A percentile compares a stretch with the other conserved stretches of the same genome.
These are phyloP conservation scores for Scaptomyza cyrtandrae DNA, from an alignment of 2,888 invertebrate genomes.

Conservation along the genomic window DNA sequence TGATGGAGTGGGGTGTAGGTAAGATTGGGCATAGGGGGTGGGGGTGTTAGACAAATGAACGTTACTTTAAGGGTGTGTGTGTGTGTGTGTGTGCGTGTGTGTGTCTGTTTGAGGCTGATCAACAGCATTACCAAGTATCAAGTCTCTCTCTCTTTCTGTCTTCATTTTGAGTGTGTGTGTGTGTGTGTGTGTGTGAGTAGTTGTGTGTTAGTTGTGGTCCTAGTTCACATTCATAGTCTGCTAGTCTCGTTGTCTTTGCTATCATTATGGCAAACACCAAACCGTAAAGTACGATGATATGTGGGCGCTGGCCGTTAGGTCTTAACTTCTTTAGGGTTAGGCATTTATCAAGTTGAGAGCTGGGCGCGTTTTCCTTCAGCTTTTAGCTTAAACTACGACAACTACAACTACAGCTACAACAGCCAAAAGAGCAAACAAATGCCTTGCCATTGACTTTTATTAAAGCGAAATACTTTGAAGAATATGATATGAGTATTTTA, in stretches of 20 bases:
- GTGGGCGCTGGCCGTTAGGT: conserved; percentile 61
- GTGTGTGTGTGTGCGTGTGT: conserved; percentile 65
- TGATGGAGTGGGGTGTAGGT: not conserved
- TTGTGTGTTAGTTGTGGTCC: no score
- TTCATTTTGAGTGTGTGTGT: not conserved
- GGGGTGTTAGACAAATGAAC: conserved; percentile 68
- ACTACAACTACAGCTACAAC: not conserved
- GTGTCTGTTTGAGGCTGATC: conserved; percentile 67
- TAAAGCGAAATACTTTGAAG: conserved; percentile 5
- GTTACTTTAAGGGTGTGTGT: conserved; percentile 52
- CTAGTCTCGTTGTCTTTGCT: conserved; percentile 30
- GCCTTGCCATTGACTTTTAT: conserved; percentile 1
- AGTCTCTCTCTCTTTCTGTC: conserved; percentile 14
- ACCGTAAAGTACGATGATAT: conserved; percentile 61
- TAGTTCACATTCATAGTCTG: not conserved
- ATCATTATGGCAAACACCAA: conserved; percentile 72
- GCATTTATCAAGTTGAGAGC: conserved; percentile 51
- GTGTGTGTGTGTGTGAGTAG: no score
- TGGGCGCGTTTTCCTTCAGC: conserved; percentile 4
- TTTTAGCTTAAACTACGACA: conserved; percentile 21
- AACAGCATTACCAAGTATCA: conserved; percentile 66
- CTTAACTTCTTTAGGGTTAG: conserved; percentile 38
- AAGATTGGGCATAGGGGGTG: not conserved
- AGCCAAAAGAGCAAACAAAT: conserved; percentile 4
- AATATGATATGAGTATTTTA: conserved; percentile 12